Evolutionary conservation across 2,113 vertebrate species (phyloP).

Genomic region (Poicephalus meyeri): DNA sequence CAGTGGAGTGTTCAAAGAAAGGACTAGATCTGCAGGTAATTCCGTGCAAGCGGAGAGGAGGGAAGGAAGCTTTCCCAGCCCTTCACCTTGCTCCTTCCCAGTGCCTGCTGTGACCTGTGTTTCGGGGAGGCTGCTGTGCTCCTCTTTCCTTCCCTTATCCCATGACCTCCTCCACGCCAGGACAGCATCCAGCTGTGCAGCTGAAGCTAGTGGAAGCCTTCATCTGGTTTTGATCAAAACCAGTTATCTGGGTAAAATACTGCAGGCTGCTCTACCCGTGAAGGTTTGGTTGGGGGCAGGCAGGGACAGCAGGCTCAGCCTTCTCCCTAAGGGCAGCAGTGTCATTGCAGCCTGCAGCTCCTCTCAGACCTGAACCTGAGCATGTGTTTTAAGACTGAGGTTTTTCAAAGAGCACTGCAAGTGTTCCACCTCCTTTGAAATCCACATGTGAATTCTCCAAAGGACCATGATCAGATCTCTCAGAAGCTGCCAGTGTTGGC

Average conservation of each 20-base stretch:
- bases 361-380: not conserved
- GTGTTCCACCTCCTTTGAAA: not conserved
- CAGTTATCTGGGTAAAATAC: not conserved
- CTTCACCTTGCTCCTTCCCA: not conserved
- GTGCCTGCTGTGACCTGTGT: not conserved
- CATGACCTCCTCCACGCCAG: not conserved
- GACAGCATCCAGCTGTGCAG: not conserved
- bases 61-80: not conserved
- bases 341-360: not conserved
- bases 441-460: not conserved
- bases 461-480: not conserved
- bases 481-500: not conserved
- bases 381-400: not conserved
- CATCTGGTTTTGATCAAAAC: not conserved
- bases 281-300: not conserved
- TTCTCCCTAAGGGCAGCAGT: not conserved
- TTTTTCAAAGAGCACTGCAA: not conserved
- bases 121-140: not conserved
- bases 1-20: not conserved
- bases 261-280: not conserved
- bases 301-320: not conserved
- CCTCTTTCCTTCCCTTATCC: not conserved
- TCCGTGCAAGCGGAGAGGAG: not conserved
- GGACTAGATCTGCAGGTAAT: not conserved
- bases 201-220: not conserved